A percentile compares a stretch with the other conserved stretches of the same genome.
phyloP scores from a whole-genome alignment of 2,113 vertebrate genomes.

The Tichodroma muraria region DNA sequence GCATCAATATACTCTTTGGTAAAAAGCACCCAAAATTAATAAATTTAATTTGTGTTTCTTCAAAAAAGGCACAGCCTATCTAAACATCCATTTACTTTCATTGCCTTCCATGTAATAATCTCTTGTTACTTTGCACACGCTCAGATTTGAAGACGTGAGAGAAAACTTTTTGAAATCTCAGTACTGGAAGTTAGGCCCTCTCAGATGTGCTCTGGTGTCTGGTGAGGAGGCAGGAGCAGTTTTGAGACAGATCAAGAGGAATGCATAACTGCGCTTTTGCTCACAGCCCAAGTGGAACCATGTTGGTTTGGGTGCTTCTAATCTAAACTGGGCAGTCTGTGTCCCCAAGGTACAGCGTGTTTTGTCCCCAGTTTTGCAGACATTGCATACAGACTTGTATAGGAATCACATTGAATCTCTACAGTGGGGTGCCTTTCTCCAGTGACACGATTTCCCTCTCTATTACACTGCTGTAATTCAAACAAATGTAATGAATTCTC shows the following conservation, averaged over 20 bases:
- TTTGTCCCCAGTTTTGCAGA: not conserved
- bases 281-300: not conserved
- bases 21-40: not conserved
- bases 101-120: not conserved
- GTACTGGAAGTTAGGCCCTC: not conserved
- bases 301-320: not conserved
- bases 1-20: not conserved
- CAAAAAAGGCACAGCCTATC: not conserved
- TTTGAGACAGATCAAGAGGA: not conserved
- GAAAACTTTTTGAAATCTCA: not conserved
- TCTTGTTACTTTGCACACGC: not conserved
- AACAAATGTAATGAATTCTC: not conserved
- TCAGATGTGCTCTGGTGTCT: not conserved
- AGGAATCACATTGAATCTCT: not conserved
- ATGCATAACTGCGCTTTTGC: not conserved
- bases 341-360: fast-evolving
- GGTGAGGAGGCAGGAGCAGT: not conserved
- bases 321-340: not conserved
- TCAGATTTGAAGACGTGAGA: not conserved
- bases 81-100: not conserved
- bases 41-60: not conserved
- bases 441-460: not conserved
- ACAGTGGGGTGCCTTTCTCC: not conserved
- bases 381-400: not conserved
- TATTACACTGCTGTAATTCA: not conserved